Evolutionary conservation across 2,113 vertebrate species (phyloP), one percentile per base, ranked within the genome.

Genomic region (Calidris pygmaea): DNA sequence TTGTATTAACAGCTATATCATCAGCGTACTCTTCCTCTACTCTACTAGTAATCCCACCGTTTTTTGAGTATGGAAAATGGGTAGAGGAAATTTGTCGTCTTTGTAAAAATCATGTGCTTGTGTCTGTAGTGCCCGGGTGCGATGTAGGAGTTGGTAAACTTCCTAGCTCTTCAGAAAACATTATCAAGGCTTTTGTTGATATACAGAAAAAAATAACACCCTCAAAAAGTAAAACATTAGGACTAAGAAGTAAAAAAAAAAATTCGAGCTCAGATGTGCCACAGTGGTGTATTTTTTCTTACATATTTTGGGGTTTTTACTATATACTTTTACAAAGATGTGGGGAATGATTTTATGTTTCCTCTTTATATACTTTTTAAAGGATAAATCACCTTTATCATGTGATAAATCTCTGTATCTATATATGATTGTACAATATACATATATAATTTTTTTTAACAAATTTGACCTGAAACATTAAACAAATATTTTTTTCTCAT

Each of bases 221-320:
- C 9, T 45, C 43, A 65, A 80, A 90, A 74, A 34, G 18, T 4
- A 53, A 56, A 86, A n/a, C 14, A 52, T 26, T 39, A 24, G 72
- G n/a, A 48, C 3, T 41, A 72, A 45, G 18, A 52, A 85, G 48
- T n/a, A 56, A 65, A 32, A 39, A 53, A 26, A 53, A 26, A 21
- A 11, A 11, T 58, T 70, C 70, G 66, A 66, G 53, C 18, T 41
- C 3, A 50, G 22, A 20, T 23, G 6, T 89, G 8, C 6, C 5
- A 27, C n/a, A 70, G 35, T 3, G 1, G 15, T 92, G 9, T 27
- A 76, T 83, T 91, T 81, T 66, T 14, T 62, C 7, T 74, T 62
- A 23, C 0, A 0, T 39, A 15, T 84, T 77, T 78, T 35, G 10
- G 8, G 9, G 3, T 29, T 68, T 68, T 77, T 87, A n/a, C 0